phyloP scores from a whole-genome alignment of 1,140 invertebrate species.

The Rhopalosiphum padi region DNA sequence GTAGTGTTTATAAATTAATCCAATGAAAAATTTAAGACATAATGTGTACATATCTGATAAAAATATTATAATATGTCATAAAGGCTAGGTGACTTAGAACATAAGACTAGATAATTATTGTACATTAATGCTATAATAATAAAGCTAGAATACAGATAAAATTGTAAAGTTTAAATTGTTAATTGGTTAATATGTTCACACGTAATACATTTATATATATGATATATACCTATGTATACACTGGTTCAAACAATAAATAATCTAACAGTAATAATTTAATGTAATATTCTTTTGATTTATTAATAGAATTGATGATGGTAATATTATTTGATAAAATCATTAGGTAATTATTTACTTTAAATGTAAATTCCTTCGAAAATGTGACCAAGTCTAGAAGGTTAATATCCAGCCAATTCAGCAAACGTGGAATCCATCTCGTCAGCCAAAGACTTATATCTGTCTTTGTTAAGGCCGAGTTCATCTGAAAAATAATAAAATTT shows the following conservation, averaged over 20 bases:
- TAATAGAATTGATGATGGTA: conserved; percentile 51
- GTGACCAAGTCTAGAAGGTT: conserved; percentile 63
- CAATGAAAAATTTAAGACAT: conserved; percentile 28
- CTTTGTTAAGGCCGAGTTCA: conserved; percentile 91
- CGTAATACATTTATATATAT: conserved; percentile 31
- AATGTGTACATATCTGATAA: conserved; percentile 19
- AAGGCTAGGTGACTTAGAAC: conserved; percentile 20
- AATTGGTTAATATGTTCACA: conserved; percentile 47
- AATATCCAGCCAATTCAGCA: conserved; percentile 84
- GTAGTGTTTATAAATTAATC: conserved; percentile 47
- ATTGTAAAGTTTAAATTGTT: not conserved
- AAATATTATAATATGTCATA: conserved; percentile 38
- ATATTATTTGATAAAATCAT: conserved; percentile 54
- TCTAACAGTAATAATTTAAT: conserved; percentile 51
- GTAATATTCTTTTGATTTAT: conserved; percentile 47
- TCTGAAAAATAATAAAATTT: conserved; percentile 71
- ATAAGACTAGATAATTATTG: conserved; percentile 50
- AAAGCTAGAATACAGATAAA: conserved; percentile 45
- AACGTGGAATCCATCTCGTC: conserved; percentile 98
- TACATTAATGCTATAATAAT: conserved; percentile 47
- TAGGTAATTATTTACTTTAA: conserved; percentile 42
- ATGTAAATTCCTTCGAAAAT: conserved; percentile 25
- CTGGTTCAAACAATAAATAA: conserved; percentile 54
- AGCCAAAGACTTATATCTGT: conserved; percentile 94
- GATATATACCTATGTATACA: conserved; percentile 23